Conservation (phyloP, 2,113 vertebrate genomes). For the Oncorhynchus mykiss region DNA sequence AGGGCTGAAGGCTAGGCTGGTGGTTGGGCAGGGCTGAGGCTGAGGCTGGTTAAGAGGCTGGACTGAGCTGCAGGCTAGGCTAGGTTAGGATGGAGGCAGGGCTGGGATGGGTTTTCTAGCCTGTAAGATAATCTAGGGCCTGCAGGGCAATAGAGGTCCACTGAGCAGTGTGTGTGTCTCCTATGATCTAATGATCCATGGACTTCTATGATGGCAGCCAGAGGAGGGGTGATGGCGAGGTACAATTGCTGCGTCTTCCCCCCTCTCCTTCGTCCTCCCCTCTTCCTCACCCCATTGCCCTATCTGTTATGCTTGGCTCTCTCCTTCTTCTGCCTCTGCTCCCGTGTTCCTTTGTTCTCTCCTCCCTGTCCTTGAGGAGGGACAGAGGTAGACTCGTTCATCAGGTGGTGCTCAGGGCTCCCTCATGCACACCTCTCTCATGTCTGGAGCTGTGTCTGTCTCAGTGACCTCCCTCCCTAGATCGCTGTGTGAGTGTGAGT, state of each 20-base stretch:
- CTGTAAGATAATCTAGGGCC: constrained; percentile 52
- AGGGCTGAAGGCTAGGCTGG: no score
- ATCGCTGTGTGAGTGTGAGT: not conserved
- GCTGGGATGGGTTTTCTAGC: constrained; percentile 26
- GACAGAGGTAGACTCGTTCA: not conserved
- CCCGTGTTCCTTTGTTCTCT: not conserved
- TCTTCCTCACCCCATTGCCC: not conserved
- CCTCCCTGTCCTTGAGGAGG: not conserved
- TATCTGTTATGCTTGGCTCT: not conserved
- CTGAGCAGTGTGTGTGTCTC: constrained; percentile 60
- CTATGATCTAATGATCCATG: constrained; percentile 60
- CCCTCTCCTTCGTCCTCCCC: constrained; percentile 9
- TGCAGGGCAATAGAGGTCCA: constrained; percentile 38
- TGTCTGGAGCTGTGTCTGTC: not conserved
- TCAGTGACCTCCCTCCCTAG: not conserved
- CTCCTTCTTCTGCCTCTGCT: no score
- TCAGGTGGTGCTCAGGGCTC: not conserved
- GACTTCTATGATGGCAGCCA: no score
- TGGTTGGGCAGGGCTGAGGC: no score
- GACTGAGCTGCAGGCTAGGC: no score
- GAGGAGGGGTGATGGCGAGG: no score
- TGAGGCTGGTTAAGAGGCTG: no score
- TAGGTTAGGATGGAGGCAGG: no score
- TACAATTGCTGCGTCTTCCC: no score
- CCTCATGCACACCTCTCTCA: not conserved